phyloP scores from a whole-genome alignment of 2,888 invertebrate genomes.

The Lissocephala sabroskyi region DNA sequence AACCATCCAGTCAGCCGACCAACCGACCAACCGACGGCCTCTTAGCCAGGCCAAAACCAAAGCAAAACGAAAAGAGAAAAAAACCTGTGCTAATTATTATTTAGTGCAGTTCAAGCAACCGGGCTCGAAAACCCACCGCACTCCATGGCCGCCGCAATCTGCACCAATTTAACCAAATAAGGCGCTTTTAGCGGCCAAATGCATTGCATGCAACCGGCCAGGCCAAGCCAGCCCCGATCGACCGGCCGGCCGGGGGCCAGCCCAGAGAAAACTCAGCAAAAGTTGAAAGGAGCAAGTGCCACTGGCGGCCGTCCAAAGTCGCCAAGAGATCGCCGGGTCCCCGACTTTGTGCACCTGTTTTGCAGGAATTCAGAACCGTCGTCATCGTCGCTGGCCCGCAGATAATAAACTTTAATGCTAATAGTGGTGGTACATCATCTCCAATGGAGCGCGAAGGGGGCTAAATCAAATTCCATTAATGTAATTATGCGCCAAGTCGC shows the following conservation, averaged over 20 bases:
- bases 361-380: constrained; percentile 45
- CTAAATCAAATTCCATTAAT: constrained; percentile 65
- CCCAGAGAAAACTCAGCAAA: constrained; percentile 41
- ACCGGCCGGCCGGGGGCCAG: neutral
- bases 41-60: constrained; percentile 36
- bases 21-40: constrained; percentile 7
- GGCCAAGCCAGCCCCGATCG: neutral
- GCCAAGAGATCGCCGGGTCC: neutral
- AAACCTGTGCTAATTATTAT: constrained; percentile 69
- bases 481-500: constrained; percentile 47
- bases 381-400: neutral
- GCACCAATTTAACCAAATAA: constrained; percentile 67
- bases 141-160: constrained; percentile 46
- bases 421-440: constrained; percentile 66
- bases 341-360: constrained; percentile 58
- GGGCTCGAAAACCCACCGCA: constrained; percentile 6
- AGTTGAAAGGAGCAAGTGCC: constrained; percentile 44
- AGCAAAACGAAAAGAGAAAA: constrained; percentile 22
- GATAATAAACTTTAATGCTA: constrained; percentile 69
- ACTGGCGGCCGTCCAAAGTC: constrained; percentile 1
- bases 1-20: neutral
- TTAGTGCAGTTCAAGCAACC: constrained; percentile 54
- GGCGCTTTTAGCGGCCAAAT: constrained; percentile 67
- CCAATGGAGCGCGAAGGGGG: constrained; percentile 56
- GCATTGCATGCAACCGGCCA: constrained; percentile 58